Evolutionary conservation across 2,797 vertebrate species (phyloP).

Genomic region (Rhabdomys pumilio): DNA sequence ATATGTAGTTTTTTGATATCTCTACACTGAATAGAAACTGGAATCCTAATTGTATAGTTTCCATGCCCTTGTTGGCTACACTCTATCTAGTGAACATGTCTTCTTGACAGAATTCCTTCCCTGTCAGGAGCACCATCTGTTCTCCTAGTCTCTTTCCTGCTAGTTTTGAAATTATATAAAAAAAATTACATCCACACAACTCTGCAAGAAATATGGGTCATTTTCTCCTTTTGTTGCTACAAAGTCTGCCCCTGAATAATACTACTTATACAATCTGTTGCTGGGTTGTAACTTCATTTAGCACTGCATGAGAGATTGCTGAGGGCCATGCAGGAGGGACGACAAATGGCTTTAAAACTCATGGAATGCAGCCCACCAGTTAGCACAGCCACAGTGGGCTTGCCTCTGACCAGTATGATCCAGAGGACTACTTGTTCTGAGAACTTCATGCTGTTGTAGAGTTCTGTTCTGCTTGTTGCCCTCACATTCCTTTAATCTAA

Average conservation of each 20-base stretch:
- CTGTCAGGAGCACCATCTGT: not conserved
- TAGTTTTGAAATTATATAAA: not conserved
- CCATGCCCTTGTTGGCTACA: not conserved
- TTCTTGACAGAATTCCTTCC: not conserved
- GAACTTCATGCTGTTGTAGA: too few species aligned
- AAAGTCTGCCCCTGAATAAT: not conserved
- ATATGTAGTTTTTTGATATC: not conserved
- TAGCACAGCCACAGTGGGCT: too few species aligned
- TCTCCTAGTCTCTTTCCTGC: not conserved
- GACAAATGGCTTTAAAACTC: too few species aligned
- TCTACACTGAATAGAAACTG: not conserved
- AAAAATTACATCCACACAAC: not conserved
- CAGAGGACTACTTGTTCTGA: too few species aligned
- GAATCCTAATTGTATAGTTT: not conserved
- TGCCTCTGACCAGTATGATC: too few species aligned
- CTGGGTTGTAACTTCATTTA: not conserved
- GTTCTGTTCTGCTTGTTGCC: too few species aligned
- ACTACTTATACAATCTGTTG: not conserved
- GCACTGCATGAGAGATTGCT: not conserved
- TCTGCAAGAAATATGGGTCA: not conserved
- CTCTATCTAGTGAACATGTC: not conserved
- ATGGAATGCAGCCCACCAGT: too few species aligned
- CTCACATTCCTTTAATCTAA: too few species aligned
- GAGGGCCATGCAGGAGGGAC: too few species aligned
- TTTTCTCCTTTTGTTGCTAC: not conserved